Evolutionary conservation across 2,888 invertebrate species (phyloP).

Genomic region (Sarcophaga subvicina): DNA sequence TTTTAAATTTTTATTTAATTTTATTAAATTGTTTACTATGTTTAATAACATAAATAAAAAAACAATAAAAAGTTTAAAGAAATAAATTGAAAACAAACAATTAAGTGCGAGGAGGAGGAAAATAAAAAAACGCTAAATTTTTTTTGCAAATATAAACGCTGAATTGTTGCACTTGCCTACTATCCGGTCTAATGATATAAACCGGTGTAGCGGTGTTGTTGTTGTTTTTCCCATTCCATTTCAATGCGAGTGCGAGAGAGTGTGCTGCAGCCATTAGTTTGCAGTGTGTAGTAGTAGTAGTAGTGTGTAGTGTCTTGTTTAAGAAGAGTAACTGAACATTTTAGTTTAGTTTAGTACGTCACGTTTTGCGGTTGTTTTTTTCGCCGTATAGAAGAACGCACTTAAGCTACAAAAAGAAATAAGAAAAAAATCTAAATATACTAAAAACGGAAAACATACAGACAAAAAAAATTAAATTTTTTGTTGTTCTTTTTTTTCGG

Average conservation of each 20-base stretch:
- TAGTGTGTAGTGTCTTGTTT: constrained; percentile 46
- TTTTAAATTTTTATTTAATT: too few relatives aligned
- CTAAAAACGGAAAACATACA: not conserved
- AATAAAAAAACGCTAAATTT: not conserved
- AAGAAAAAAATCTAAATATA: constrained; percentile 39
- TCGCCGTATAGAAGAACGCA: constrained; percentile 40
- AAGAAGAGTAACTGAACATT: constrained; percentile 62
- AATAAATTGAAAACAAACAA: too few relatives aligned
- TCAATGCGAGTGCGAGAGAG: not conserved
- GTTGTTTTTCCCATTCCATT: not conserved
- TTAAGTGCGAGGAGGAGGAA: too few relatives aligned
- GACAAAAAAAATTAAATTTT: constrained; percentile 21
- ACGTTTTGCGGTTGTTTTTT: constrained; percentile 72
- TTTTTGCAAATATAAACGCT: constrained; percentile 20
- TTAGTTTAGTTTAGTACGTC: constrained; percentile 75
- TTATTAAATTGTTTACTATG: too few relatives aligned
- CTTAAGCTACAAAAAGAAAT: constrained; percentile 27
- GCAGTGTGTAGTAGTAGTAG: constrained; percentile 18
- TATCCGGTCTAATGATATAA: constrained; percentile 63
- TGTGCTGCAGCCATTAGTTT: constrained; percentile 18
- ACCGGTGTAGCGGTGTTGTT: constrained; percentile 58
- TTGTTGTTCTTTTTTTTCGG: constrained; percentile 39
- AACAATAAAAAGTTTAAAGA: too few relatives aligned
- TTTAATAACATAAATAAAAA: too few relatives aligned
- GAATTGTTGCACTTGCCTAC: constrained; percentile 25